Evolutionary conservation across 1,140 invertebrate genomes (phyloP), one percentile per base, ranked within the genome.

Genomic region (Lasaia peninsularis): DNA sequence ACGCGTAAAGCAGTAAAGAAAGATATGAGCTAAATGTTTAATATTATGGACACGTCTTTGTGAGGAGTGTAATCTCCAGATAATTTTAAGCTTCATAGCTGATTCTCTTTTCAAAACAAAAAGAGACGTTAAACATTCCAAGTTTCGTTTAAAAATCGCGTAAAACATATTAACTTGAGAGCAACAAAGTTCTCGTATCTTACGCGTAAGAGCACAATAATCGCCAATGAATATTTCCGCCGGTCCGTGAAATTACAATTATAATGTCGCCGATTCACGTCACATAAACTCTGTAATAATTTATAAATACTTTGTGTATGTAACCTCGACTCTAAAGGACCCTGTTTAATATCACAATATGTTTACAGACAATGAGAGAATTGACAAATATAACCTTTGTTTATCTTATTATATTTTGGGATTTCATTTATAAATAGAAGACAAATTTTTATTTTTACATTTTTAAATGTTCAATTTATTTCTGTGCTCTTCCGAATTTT

Each of bases 161-260:
- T 28, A 28, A 28, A 28, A 28, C 24, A 20, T 49, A 7, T 49
- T 21, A 49, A 49, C 44, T 63, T 58, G n/a, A n/a, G n/a, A n/a
- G n/a, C n/a, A 67, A 54, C 14, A 28, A 8, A 3, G 50, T 11
- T 10, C 8, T 28, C 16, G 28, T 51, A 5, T 51, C n/a, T 51
- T 12, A n/a, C 49, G 24, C 44, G 16, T 51, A 57, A 62, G 52
- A 57, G 61, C 68, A 73, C 67, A 68, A 76, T 79, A 80, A 82
- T 82, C 79, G 76, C 67, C 75, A 80, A 80, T 80, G 78, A 80
- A 83, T 78, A 80, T 85, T 83, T 75, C 65, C 77, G 58, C 58
- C 79, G 69, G 80, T 63, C 75, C 81, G 81, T 85, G 80, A 85
- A 85, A 85, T 85, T 85, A 80, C 78, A 84, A 82, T 82, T 80